Conservation (phyloP, 2,113 vertebrate species). For the Verasper variegatus region DNA sequence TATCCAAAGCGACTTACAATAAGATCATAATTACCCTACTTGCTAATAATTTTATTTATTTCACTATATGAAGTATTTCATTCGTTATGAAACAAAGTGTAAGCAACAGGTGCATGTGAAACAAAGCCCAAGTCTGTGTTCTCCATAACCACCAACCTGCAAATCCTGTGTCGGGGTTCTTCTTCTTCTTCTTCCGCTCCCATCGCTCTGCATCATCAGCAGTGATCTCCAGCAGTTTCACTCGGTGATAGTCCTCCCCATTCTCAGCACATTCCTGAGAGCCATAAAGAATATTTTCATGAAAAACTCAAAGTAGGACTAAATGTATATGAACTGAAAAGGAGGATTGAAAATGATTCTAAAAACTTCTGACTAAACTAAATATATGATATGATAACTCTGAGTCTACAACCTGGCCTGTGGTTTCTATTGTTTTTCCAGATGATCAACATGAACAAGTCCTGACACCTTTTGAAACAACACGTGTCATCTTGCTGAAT, state of each 20-base stretch:
- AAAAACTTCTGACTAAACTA: no score
- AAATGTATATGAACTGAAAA: background rate
- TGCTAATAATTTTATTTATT: background rate
- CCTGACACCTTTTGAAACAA: background rate
- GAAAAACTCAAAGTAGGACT: background rate
- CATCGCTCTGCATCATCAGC: slow-evolving; percentile 94
- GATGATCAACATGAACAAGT: background rate
- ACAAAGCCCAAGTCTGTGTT: background rate
- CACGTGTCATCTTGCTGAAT: no score
- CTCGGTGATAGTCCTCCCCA: slow-evolving; percentile 92
- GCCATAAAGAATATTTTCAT: background rate
- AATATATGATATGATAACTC: background rate
- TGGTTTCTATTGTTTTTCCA: background rate
- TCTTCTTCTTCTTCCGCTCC: slow-evolving; percentile 94
- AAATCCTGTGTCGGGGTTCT: slow-evolving; percentile 94
- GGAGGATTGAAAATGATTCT: no score
- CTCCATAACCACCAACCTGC: slow-evolving; percentile 84
- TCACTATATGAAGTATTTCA: background rate
- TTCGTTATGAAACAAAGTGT: background rate
- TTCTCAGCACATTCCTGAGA: slow-evolving; percentile 88
- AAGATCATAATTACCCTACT: no score
- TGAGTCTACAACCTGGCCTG: background rate
- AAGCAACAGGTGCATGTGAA: background rate
- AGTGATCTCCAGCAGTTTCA: slow-evolving; percentile 93
- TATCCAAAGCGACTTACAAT: no score